Base-by-base conservation (phyloP, 2,113 vertebrate species). In the Xiphophorus couchianus region DNA sequence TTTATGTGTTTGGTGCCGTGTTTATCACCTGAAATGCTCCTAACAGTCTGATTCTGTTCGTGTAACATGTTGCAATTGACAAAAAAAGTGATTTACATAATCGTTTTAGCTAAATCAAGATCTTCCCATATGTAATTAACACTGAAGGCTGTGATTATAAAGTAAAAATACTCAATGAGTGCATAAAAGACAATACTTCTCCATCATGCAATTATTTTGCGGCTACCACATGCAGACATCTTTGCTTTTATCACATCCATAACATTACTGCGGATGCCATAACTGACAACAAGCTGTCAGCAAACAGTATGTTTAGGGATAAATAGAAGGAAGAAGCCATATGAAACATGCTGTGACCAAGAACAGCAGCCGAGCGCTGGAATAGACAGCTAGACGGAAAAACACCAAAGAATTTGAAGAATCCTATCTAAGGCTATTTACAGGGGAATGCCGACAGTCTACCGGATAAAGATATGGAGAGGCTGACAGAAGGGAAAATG, bases 321-420 rank as follows among this genome's bases (percentile, higher is more conserved):
- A 60, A 70, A 68, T 25, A 17, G 12, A 63, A 48, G 2, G 27
- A 31, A 30, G 15, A 71, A 29, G 39, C 28, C n/a, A 22, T 67
- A 29, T 35, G 39, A 64, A 54, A 64, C 58, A 74, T 83, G 77
- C 71, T 62, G 81, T 35, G 82, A 78, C 71, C 76, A 77, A 33
- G 10, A n/a, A 58, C 62, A 63, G 58, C 31, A 77, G 68, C 29
- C 29, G 69, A 66, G 62, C 48, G 51, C 74, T 60, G 58, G 30
- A 28, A 62, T 31, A 62, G 27, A 0, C 42, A 76, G 72, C 30
- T 12, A 76, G 66, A 73, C 7, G 31, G 78, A 81, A 85, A 88
- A 85, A 85, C 66, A 89, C 65, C 74, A 61, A 89, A 82, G 88
- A 91, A 91, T 91, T 83, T 66, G 29, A 91, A 62, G 84, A 89